Base-by-base conservation (phyloP, 2,113 vertebrate genomes). In the Paramormyrops kingsleyae region DNA sequence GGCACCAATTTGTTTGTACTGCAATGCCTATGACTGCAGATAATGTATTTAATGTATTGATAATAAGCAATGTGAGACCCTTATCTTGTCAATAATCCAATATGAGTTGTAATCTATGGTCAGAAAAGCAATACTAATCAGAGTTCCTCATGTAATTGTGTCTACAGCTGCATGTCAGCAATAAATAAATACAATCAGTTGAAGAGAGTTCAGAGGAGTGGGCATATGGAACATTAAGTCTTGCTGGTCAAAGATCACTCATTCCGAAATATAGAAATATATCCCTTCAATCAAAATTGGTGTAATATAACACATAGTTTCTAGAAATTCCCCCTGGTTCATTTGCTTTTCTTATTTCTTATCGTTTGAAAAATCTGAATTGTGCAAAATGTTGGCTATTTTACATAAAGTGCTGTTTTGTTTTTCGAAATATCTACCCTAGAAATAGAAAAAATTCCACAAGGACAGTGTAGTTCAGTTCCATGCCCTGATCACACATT, bases 61-160 rank as follows among this genome's bases (percentile, higher is more conserved):
- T 3, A 87, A 87, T 39, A 31, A 39, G 15, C 50, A 21, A 39
- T 53, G 24, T 35, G 47, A n/a, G 5, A 47, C 49, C 47, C 49
- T 87, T 87, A 35, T 50, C 84, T 87, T 87, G 84, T 87, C 84
- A 50, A 35, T 87, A 87, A 52, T 87, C 84, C 84, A 52, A 87
- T 21, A 87, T 27, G 9, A 74, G 66, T 4, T 87, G 46, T 31
- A 53, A 50, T 46, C n/a, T 12, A 13, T 50, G 47, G 47, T 50
- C 21, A 50, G n/a, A 42, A 19, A 50, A 50, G 47, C 46, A 50
- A 86, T 50, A 27, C 9, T 86, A 9, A 49, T 86, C 47, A 50
- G 84, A 35, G 47, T 47, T 52, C 39, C 12, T 39, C 3, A 4
- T 86, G 83, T 27, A 49, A 86, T 86, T 86, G 46, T 31, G 8